These are phyloP conservation scores for Tragulus kanchil DNA, from an alignment of 2,113 vertebrate species.

Conservation along the genomic window DNA sequence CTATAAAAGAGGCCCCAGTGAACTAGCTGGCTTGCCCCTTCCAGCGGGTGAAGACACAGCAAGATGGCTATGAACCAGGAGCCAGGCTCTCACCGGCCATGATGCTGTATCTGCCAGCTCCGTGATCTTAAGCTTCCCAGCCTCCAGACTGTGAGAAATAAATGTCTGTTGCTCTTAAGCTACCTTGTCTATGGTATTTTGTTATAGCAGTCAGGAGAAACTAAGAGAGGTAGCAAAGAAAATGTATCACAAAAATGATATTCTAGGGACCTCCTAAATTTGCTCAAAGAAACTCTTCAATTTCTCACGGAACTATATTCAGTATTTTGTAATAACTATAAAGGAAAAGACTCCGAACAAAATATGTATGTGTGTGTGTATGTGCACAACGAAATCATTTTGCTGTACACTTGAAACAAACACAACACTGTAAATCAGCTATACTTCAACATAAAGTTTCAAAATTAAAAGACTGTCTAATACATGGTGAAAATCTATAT, in stretches of 20 bases:
- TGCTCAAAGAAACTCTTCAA: neutral
- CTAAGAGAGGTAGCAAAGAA: neutral
- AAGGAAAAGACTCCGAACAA: neutral
- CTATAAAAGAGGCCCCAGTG: neutral
- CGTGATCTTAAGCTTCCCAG: neutral
- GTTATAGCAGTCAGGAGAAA: neutral
- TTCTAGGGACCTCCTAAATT: neutral
- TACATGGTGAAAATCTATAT: neutral
- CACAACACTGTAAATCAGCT: neutral
- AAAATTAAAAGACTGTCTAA: neutral
- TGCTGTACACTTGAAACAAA: neutral
- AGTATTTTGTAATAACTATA: neutral
- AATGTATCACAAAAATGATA: constrained; percentile 21
- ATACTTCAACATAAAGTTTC: neutral
- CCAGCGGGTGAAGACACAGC: neutral
- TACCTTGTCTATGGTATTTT: neutral
- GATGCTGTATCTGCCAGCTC: neutral
- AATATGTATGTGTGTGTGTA: neutral
- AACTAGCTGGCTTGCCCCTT: neutral
- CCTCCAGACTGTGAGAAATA: neutral
- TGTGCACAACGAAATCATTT: neutral
- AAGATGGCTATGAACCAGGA: neutral
- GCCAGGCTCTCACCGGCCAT: neutral
- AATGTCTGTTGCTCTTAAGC: neutral
- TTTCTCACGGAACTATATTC: neutral